Percentiles rank a stretch among this genome's conserved stretches.
Evolutionary conservation across 2,113 vertebrate genomes (phyloP).

Genomic region (Maccullochella peelii): DNA sequence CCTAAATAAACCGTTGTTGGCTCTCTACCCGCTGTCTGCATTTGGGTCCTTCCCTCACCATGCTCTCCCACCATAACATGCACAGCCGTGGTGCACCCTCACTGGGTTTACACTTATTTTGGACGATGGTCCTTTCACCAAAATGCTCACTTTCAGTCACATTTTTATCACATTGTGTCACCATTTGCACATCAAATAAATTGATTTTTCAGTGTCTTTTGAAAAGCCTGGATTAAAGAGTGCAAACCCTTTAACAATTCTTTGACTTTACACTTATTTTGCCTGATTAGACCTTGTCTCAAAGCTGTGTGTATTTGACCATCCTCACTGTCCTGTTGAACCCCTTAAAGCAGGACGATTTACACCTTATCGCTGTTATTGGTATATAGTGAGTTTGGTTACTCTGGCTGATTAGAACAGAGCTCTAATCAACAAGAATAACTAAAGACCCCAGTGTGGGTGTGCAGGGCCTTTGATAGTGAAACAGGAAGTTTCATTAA

Average conservation of each 20-base stretch:
- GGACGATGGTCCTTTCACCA: neutral
- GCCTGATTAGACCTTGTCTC: neutral
- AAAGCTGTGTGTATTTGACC: neutral
- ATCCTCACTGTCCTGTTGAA: neutral
- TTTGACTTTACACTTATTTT: neutral
- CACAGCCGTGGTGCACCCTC: neutral
- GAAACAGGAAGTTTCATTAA: conserved; percentile 49
- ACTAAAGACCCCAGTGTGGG: neutral
- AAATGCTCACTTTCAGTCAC: neutral
- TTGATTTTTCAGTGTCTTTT: neutral
- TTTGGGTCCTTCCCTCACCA: too few relatives aligned
- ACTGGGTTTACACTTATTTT: neutral
- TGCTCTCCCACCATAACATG: too few relatives aligned
- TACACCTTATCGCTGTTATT: neutral
- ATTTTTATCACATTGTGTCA: neutral
- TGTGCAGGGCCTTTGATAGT: conserved; percentile 1
- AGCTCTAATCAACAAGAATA: conserved; percentile 7
- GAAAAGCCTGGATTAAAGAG: neutral
- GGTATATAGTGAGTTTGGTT: neutral
- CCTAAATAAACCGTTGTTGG: too few relatives aligned
- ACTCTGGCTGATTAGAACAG: neutral
- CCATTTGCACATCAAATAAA: neutral
- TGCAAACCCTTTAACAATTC: neutral
- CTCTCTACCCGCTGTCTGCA: too few relatives aligned
- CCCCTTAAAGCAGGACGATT: neutral